Evolutionary conservation across 1,140 invertebrate genomes (phyloP), one percentile per base, ranked within the genome.

Genomic region (Platyura marginata): DNA sequence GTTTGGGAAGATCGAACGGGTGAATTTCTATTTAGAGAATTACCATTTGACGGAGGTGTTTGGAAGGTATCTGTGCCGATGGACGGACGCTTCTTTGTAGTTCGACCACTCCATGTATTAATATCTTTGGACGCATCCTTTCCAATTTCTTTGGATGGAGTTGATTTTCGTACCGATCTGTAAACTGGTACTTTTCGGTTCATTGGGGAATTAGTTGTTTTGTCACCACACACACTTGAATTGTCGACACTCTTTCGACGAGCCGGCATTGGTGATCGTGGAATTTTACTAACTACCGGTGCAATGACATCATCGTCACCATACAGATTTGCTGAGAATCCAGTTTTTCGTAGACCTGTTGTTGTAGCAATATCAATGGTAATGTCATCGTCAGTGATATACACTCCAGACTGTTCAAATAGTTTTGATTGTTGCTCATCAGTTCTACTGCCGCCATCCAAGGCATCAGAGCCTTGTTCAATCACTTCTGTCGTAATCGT

Each of bases 31-130:
- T 74, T 69, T 45, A 81, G 78, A 36, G 63, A 65, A 1, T 65
- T 57, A 9, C 64, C 68, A 48, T 64, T 68, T 29, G 51, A 46
- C 15, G 49, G 46, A 19, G 67, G 69, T 39, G 72, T 70, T 9
- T 65, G 69, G 50, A 81, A 83, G 0, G 77, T 81, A 15, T 83
- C 79, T 3, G 68, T 56, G 29, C 66, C 70, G n/a, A 81, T 59
- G 1, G 67, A 66, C 0, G 77, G 70, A 23, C 79, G 66, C 20
- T 64, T 62, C 21, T 48, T 53, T 38, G 49, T 45, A 1, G 59
- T 66, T 36, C 78, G 64, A 2, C 77, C 77, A 47, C 72, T 76
- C 79, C 79, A 81, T 1, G 79, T 81, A 45, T 77, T 79, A 34
- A 70, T 72, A 56, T 49, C 57, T 48, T 44, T 62, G 25, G 25